Base-by-base conservation (phyloP, 92 coral and sea anemone species). In the Siderastrea radians region DNA sequence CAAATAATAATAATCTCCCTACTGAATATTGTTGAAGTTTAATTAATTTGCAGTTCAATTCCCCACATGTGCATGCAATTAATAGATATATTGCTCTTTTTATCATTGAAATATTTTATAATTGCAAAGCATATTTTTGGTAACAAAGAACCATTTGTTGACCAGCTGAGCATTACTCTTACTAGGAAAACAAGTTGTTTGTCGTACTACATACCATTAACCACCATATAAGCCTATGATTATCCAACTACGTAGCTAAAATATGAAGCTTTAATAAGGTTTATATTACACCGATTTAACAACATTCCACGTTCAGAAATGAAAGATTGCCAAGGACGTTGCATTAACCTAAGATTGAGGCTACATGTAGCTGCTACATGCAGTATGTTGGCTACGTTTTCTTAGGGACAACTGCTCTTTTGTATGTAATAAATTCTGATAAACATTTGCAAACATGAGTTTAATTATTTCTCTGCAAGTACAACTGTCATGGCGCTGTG, bases 1-100 rank as follows among this genome's bases (percentile, higher is more conserved):
- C 48, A 49, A 58, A 17, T 63, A n/a, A 63, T 19, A 49, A 17
- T 16, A 46, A 38, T 43, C 8, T 4, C 38, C n/a, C 38, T 26
- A 26, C 38, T 26, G 38, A 26, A 26, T 26, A 26, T 26, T 43
- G 15, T 77, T 57, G 57, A 43, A 68, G 52, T 55, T 48, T 57
- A 45, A 15, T 64, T 74, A 16, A 19, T 19, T 67, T 15, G 48
- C 47, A 38, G 48, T 68, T 10, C 47, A 67, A 68, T 54, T 14
- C 62, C 15, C 68, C 38, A 26, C 38, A 26, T 53, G 11, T 44
- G 44, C 52, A 68, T 7, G 46, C 48, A 26, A 14, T 67, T 8
- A 67, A 38, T 61, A 7, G 16, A 78, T 47, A 47, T 72, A 78
- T 62, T 78, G 83, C 83, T 78, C 83, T 60, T 62, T 78, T 78